Base-by-base conservation (phyloP, 2,113 vertebrate species). In the Hemibagrus wyckioides region DNA sequence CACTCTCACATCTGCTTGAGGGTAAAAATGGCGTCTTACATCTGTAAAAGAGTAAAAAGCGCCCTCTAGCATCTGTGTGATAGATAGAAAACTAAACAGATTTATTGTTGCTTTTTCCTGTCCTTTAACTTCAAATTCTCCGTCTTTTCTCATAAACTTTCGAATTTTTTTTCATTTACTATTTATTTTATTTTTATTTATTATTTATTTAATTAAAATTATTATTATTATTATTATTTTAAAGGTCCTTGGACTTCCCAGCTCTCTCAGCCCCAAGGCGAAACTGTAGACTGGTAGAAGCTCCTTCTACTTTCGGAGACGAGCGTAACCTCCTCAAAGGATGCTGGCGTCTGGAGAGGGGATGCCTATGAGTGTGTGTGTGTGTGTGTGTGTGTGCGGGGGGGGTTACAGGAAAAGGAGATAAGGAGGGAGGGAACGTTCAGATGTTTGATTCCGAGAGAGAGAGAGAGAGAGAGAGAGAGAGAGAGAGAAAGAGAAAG, bases 251-350 rank as follows among this genome's bases (percentile, higher is more conserved):
- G 92, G 93, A 92, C 93, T 94, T 93, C 92, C 61, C 92, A 93
- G 92, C 93, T 92, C 91, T 93, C 92, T 93, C 89, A 91, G 92
- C 95, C 95, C 93, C 91, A 91, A 94, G 94, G 94, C 93, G 91
- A 94, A 94, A 94, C 94, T 83, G 91, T 92, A 92, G 90, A 80
- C 92, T 91, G 91, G 93, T 94, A 92, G 89, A 30, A 77, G 44
- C 75, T 90, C 92, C 91, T 94, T 94, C 93, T 92, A 93, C 92
- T 92, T 94, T 91, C 83, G 82, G 91, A 95, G 94, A 94, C 92
- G 92, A 89, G 93, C 93, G n/a, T 92, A 94, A 94, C 93, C 93
- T 94, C 94, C 93, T 95, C 94, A 94, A 96, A 96, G 94, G 93
- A 94, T 94, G 94, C 94, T 94, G 92, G 87, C 92, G 94, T 94